Percentiles rank a stretch among this genome's conserved stretches.
Evolutionary conservation across 1,140 invertebrate genomes (phyloP).

Genomic region (Armadillidium nasatum): DNA sequence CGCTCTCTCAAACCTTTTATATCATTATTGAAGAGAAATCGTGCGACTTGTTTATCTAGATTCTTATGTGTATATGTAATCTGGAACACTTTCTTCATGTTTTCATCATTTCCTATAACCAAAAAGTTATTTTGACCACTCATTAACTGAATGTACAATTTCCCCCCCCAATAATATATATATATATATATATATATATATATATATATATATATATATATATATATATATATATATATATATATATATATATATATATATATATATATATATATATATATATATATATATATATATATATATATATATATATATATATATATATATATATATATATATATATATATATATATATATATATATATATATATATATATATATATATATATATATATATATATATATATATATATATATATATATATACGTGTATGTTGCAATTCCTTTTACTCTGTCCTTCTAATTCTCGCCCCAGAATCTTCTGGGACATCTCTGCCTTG

Average conservation of each 20-base stretch:
- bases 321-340: slow-evolving; percentile 2
- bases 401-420: slow-evolving; percentile 6
- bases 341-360: background rate
- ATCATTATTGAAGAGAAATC: too few species aligned
- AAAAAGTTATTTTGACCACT: too few species aligned
- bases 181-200: background rate
- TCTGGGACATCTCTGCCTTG: too few species aligned
- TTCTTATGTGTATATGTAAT: too few species aligned
- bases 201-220: slow-evolving; percentile 2
- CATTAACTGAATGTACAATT: too few species aligned
- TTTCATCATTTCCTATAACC: too few species aligned
- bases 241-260: slow-evolving; percentile 2
- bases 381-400: background rate
- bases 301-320: slow-evolving; percentile 2
- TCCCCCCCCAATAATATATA: too few species aligned
- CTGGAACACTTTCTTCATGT: too few species aligned
- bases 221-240: slow-evolving; percentile 2
- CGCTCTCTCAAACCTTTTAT: too few species aligned
- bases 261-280: background rate
- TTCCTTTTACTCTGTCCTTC: too few species aligned
- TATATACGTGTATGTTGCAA: background rate
- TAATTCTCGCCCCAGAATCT: too few species aligned
- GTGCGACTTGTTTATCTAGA: too few species aligned
- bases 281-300: background rate
- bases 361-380: background rate